phyloP scores from a whole-genome alignment of 1,140 invertebrate species.

The Nasonia vitripennis region DNA sequence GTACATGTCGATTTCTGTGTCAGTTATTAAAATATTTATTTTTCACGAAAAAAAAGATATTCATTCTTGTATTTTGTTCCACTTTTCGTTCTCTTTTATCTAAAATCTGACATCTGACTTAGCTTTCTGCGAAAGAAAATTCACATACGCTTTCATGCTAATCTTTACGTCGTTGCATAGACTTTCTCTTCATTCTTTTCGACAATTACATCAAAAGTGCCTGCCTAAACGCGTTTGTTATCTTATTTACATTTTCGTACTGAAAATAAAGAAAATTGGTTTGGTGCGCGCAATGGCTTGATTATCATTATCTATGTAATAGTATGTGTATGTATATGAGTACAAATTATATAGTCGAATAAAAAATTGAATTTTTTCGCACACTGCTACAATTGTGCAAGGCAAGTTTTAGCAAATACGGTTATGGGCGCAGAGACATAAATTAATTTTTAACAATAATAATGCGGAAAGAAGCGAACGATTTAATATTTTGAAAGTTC shows the following conservation, averaged over 20 bases:
- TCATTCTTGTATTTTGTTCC: not conserved
- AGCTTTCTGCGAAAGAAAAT: not conserved
- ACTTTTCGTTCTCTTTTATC: not conserved
- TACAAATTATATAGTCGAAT: not conserved
- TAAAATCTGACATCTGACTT: not conserved
- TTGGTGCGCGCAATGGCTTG: not conserved
- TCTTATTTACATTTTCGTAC: not conserved
- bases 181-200: slow-evolving; percentile 1
- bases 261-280: not conserved
- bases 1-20: not conserved
- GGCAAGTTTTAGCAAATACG: not conserved
- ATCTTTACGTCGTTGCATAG: not conserved
- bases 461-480: too few relatives aligned
- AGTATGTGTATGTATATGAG: not conserved
- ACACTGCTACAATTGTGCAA: not conserved
- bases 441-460: not conserved
- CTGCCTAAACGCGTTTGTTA: not conserved
- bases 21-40: not conserved
- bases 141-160: not conserved
- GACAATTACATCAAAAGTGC: not conserved
- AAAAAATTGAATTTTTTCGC: not conserved
- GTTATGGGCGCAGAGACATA: not conserved
- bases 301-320: not conserved
- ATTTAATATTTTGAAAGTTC: too few relatives aligned
- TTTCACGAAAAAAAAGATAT: not conserved